Evolutionary conservation across 2,113 vertebrate species (phyloP).

Genomic region (Barnardius zonarius): DNA sequence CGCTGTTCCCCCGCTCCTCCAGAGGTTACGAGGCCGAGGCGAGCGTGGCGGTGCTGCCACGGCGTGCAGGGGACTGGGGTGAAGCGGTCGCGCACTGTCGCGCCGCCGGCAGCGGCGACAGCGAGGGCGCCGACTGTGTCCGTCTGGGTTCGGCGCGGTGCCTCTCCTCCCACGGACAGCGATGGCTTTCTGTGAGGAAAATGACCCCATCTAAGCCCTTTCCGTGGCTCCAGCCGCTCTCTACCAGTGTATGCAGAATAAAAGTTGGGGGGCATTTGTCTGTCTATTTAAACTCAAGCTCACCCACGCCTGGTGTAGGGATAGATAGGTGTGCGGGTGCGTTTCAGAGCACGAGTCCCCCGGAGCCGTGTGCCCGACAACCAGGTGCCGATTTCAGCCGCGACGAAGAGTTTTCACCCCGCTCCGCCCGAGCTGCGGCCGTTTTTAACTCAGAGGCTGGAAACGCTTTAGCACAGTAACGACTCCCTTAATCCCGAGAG

Average conservation of each 20-base stretch:
- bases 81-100: background rate
- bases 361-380: background rate
- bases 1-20: background rate
- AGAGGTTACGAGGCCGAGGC: background rate
- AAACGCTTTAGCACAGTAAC: background rate
- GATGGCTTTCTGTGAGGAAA: background rate
- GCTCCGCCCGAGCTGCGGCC: background rate
- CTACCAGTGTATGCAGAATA: background rate
- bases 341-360: background rate
- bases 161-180: fast-evolving
- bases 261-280: background rate
- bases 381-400: background rate
- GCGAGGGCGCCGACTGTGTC: no score
- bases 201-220: background rate
- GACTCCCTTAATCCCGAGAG: background rate
- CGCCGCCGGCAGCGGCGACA: background rate
- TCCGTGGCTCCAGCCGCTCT: background rate
- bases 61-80: background rate
- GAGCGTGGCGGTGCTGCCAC: background rate
- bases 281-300: background rate
- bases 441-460: background rate
- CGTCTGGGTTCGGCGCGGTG: background rate
- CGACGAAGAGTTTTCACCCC: background rate
- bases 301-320: background rate
- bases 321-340: fast-evolving